Conservation (phyloP, 1,140 invertebrate genomes). For the Mercenaria mercenaria region DNA sequence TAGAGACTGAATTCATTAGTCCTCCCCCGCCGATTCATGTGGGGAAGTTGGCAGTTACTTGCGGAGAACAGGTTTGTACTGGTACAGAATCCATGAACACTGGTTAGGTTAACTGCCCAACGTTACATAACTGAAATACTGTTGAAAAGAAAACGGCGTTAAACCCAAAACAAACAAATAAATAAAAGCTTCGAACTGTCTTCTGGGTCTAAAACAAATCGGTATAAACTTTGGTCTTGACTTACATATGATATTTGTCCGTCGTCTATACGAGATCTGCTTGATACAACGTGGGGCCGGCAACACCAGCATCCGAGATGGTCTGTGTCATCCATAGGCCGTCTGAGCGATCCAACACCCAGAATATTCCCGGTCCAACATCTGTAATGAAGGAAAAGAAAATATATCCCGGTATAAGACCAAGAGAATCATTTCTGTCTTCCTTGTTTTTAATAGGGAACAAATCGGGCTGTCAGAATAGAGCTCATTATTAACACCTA, state of each 20-base stretch:
- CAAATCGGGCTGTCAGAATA: background rate
- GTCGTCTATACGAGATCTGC: conserved; percentile 24
- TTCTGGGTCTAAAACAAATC: too few species aligned
- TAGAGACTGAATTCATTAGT: too few species aligned
- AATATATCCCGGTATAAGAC: background rate
- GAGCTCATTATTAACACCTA: background rate
- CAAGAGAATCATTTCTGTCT: background rate
- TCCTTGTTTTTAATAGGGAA: background rate
- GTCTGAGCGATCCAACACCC: conserved; percentile 23
- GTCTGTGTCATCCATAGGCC: conserved; percentile 1
- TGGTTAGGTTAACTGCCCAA: too few species aligned
- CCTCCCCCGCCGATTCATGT: too few species aligned
- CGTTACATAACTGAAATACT: too few species aligned
- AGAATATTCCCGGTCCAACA: conserved; percentile 63
- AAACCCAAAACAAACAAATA: too few species aligned
- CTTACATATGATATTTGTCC: conserved; percentile 60
- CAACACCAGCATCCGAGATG: conserved; percentile 63
- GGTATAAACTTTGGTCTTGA: background rate
- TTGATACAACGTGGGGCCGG: background rate
- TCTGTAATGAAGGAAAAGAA: background rate
- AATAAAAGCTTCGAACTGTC: too few species aligned
- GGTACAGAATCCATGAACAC: too few species aligned
- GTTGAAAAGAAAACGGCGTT: too few species aligned
- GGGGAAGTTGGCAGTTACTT: too few species aligned
- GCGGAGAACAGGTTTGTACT: too few species aligned